Evolutionary conservation across 2,888 invertebrate species (phyloP), one percentile per base, ranked within the genome.

Genomic region (Gastracanthus pulcherrimus): DNA sequence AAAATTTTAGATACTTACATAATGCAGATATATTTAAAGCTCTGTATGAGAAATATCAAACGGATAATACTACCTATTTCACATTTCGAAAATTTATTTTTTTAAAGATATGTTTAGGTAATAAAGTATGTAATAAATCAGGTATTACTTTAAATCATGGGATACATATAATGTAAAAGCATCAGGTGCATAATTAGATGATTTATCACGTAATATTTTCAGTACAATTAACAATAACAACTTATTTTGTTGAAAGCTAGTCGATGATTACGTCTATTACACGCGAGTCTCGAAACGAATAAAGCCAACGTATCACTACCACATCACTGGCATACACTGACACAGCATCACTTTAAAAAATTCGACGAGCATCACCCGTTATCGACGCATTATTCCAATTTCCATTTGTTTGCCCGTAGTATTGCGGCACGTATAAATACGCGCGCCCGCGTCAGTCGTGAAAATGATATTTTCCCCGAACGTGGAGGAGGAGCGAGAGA

Each of bases 381-480:
- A 67, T 58, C 66, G 11, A 19, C 29, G 6, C 9, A 64, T 41
- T 58, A 58, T 76, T 67, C 6, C 51, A 23, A 78, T 62, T 71
- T 70, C 23, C 71, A 78, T 71, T 71, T 13, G 7, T 31, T 26
- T 67, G 38, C 29, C 51, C 41, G 4, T 7, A 31, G 31, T 23
- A 19, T 4, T 5, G 13, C 36, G 38, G 4, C 26, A 60, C 23
- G 34, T 4, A 51, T 38, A 71, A 38, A 70, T 38, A 51, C 7
- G 31, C 13, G 31, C 19, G 19, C 58, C 64, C 71, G 64, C 23
- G 78, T 78, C 71, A 64, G 48, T 62, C 11, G 51, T 23, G 26
- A 66, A 66, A 75, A 76, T 58, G 41, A 70, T 70, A 77, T 70
- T 77, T 62, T 36, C 62, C 70, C 34, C 26, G 34, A 1, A 13